These are phyloP conservation scores for Enteromius anoplus DNA, from an alignment of 2,797 vertebrate species.

Conservation along the genomic window DNA sequence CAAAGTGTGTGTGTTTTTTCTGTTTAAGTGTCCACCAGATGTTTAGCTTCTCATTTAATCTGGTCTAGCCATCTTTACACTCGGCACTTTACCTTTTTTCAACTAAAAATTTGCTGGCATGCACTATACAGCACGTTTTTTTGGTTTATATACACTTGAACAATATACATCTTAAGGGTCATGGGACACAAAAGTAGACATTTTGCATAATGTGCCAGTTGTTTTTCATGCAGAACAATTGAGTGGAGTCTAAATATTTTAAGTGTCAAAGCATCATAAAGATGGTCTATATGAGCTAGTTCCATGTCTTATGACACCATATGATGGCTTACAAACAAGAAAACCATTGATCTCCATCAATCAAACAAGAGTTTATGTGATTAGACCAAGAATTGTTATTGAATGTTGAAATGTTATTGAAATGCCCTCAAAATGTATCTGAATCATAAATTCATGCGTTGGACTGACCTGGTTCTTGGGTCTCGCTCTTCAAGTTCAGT, in stretches of 20 bases:
- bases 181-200: background rate
- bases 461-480: no score
- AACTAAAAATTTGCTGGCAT: conserved; percentile 16
- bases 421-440: background rate
- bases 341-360: background rate
- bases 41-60: conserved; percentile 72
- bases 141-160: background rate
- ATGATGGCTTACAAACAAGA: background rate
- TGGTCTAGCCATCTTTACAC: conserved; percentile 84
- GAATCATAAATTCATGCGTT: background rate
- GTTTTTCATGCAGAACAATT: background rate
- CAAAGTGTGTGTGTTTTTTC: conserved; percentile 43
- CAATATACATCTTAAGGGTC: background rate
- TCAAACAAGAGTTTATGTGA: background rate
- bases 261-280: background rate
- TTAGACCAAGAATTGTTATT: background rate
- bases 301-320: background rate
- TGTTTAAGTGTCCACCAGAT: conserved; percentile 71
- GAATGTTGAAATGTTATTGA: no score
- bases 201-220: no score
- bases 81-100: conserved; percentile 19
- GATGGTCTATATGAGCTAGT: background rate
- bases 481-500: no score
- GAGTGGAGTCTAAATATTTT: background rate
- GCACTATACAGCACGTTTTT: background rate